Conservation (phyloP, 2,888 invertebrate species). For the Orthosia incerta region DNA sequence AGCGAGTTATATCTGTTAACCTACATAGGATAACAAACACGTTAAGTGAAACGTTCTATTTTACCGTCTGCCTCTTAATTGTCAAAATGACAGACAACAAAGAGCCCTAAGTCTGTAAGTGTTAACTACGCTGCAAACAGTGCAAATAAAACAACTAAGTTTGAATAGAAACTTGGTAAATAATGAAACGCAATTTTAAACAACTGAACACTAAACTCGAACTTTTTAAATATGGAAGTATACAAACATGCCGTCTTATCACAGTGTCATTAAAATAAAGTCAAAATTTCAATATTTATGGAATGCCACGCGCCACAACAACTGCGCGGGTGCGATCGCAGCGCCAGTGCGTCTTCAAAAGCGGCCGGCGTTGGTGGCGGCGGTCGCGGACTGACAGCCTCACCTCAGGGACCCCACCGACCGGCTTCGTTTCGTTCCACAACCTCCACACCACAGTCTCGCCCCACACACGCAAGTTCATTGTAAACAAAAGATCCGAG, state of each 20-base stretch:
- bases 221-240: slow-evolving; percentile 16
- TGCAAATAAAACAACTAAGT: slow-evolving; percentile 41
- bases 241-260: slow-evolving; percentile 52
- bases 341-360: slow-evolving; percentile 47
- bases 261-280: slow-evolving; percentile 55
- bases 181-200: slow-evolving; percentile 28
- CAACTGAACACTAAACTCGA: slow-evolving; percentile 29
- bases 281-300: slow-evolving; percentile 62
- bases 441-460: slow-evolving; percentile 24
- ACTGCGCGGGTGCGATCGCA: slow-evolving; percentile 51
- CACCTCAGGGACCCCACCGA: slow-evolving; percentile 46
- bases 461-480: slow-evolving; percentile 43
- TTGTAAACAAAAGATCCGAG: slow-evolving; percentile 67
- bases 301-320: slow-evolving; percentile 67
- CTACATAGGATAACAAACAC: slow-evolving; percentile 20
- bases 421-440: slow-evolving; percentile 2
- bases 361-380: slow-evolving; percentile 65
- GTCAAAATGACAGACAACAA: slow-evolving; percentile 46
- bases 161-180: slow-evolving; percentile 2
- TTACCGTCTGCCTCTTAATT: slow-evolving; percentile 12
- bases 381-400: slow-evolving; percentile 71
- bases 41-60: slow-evolving; percentile 12
- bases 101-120: slow-evolving; percentile 45
- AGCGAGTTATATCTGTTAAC: slow-evolving; percentile 23
- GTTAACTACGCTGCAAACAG: slow-evolving; percentile 57